Conservation (phyloP, 2,888 invertebrate species). For the Drosophila buzzatii region DNA sequence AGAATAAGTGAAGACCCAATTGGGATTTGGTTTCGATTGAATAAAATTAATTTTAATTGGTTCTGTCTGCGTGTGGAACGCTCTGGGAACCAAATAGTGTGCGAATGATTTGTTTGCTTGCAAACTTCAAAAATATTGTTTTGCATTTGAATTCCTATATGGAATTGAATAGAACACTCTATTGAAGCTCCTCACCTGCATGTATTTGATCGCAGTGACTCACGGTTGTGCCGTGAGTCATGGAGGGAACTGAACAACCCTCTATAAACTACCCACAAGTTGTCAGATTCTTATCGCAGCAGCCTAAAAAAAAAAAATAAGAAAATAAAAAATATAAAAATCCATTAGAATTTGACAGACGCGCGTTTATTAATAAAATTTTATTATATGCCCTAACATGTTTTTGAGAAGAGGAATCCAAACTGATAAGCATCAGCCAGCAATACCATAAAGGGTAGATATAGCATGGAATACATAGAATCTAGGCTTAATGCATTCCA, state of each 20-base stretch:
- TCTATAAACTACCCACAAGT: constrained; percentile 62
- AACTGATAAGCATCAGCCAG: constrained; percentile 44
- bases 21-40: constrained; percentile 75
- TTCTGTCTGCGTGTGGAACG: constrained; percentile 27
- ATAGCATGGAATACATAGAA: constrained; percentile 63
- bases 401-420: constrained; percentile 33
- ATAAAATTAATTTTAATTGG: constrained; percentile 79
- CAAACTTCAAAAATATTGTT: constrained; percentile 4
- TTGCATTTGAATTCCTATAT: background rate
- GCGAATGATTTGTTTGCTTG: constrained; percentile 29
- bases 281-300: constrained; percentile 70
- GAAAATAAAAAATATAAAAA: constrained; percentile 26
- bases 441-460: constrained; percentile 46
- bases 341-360: constrained; percentile 78
- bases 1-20: constrained; percentile 65
- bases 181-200: constrained; percentile 25
- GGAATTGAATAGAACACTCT: background rate
- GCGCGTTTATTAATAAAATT: constrained; percentile 72
- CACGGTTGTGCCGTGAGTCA: constrained; percentile 35
- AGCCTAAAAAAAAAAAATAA: constrained; percentile 15
- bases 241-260: constrained; percentile 21
- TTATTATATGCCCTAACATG: constrained; percentile 57
- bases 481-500: constrained; percentile 51
- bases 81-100: constrained; percentile 14
- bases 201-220: constrained; percentile 22